Base-by-base conservation (phyloP, 2,888 invertebrate species). In the Sphaerophoria rueppellii region DNA sequence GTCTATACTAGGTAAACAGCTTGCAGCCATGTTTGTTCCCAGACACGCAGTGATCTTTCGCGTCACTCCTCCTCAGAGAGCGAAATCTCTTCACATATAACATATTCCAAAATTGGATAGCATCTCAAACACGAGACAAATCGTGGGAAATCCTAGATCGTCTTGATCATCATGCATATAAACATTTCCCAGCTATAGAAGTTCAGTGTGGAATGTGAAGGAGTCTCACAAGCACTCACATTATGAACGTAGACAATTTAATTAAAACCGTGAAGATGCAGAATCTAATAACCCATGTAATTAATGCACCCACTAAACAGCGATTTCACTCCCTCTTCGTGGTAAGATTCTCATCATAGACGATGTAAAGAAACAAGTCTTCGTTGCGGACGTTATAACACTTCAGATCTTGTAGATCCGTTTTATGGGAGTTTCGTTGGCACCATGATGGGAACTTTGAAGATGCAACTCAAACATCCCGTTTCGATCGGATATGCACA, bases 241-340 rank as follows among this genome's bases (percentile, higher is more conserved):
- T 4, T 9, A 4, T n/a, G 35, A 4, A 4, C 14, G 16, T 16
- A 61, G 73, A 81, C 81, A 73, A 73, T 85, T 85, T 85, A 85
- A 85, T 85, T 85, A 85, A 85, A 76, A 46, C 81, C 14, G 50
- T 63, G 43, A 24, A 70, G 81, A 77, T 81, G 77, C 85, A 85
- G 69, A 81, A 85, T 81, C 81, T 85, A 85, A 85, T 85, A 85
- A 85, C 81, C 76, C 76, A 43, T 81, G 85, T 85, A 81, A 85
- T 85, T 80, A 85, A 85, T 85, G 81, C 85, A 81, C 85, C 85
- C 85, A 81, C 81, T 65, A 73, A 70, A 57, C 46, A 60, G 75
- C 50, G 80, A 72, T 81, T 85, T 85, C 81, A 85, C 85, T 85
- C 72, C 72, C 72, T 69, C 70, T 16, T 34, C 24, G n/a, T 54